These are phyloP conservation scores for Anneissia japonica DNA, from an alignment of 35 echinoderm and acorn worm species.

Conservation along the genomic window DNA sequence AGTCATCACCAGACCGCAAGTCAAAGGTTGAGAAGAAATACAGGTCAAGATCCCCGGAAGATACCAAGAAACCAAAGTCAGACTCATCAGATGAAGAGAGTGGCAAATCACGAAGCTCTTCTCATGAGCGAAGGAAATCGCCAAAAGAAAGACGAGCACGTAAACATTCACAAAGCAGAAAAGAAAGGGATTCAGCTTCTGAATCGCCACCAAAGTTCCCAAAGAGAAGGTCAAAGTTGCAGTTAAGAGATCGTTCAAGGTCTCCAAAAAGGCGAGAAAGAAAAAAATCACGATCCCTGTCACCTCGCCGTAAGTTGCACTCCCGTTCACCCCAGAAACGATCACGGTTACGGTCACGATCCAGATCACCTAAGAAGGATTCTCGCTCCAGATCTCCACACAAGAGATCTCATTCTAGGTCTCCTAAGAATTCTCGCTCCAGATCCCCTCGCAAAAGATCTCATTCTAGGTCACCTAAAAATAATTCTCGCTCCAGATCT, in stretches of 20 bases:
- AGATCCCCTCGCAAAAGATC: conserved; percentile 27
- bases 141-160: background rate
- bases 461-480: conserved; percentile 27
- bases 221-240: too few relatives aligned
- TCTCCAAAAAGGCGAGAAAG: background rate
- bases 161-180: background rate
- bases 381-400: background rate
- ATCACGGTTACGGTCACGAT: background rate
- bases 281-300: background rate
- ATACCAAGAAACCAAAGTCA: background rate
- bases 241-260: too few relatives aligned
- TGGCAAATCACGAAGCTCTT: background rate
- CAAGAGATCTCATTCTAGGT: conserved; percentile 44
- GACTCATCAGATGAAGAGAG: background rate
- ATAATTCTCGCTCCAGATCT: conserved; percentile 4
- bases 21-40: background rate
- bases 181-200: background rate
- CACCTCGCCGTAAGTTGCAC: background rate
- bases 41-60: background rate
- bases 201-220: too few relatives aligned
- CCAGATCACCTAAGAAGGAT: background rate
- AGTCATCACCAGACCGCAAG: background rate
- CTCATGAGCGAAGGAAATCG: background rate
- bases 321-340: background rate
- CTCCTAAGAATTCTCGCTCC: conserved; percentile 6